Percentiles rank a stretch among this genome's conserved stretches.
phyloP scores from a whole-genome alignment of 2,113 vertebrate species.

The Vicugna pacos region DNA sequence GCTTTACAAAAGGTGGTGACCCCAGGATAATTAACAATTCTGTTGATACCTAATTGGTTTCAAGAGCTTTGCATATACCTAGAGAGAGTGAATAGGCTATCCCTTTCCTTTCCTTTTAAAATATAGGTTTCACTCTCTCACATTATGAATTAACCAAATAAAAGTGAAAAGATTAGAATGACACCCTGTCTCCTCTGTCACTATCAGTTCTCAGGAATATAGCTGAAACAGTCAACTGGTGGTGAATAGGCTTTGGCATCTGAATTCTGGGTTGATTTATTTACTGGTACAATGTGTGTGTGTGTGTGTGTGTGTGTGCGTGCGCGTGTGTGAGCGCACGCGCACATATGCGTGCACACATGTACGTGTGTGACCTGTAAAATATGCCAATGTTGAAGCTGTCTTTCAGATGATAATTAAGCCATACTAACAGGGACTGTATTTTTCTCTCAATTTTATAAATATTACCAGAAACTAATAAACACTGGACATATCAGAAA shows the following conservation, averaged over 20 bases:
- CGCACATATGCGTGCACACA: too few relatives aligned
- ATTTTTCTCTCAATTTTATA: not conserved
- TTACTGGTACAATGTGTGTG: not conserved
- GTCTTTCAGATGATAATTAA: not conserved
- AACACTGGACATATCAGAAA: not conserved
- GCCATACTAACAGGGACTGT: not conserved
- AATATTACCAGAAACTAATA: not conserved
- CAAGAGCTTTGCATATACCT: conserved; percentile 67
- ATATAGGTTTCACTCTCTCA: conserved; percentile 63
- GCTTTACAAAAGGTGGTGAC: conserved; percentile 71
- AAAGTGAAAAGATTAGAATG: conserved; percentile 61
- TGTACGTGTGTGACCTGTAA: not conserved
- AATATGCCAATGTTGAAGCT: not conserved
- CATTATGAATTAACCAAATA: conserved; percentile 44
- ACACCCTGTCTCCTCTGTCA: not conserved
- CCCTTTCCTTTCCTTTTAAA: conserved; percentile 59
- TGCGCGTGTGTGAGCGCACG: not conserved
- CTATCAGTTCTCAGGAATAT: not conserved
- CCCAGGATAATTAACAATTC: conserved; percentile 74
- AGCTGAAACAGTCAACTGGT: not conserved
- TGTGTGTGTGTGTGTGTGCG: not conserved
- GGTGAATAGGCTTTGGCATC: not conserved
- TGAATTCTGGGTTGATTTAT: not conserved
- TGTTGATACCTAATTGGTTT: conserved; percentile 76
- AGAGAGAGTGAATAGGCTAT: conserved; percentile 37